These are phyloP conservation scores for Dipodomys stephensi DNA, from an alignment of 2,113 vertebrate genomes.

Conservation along the genomic window DNA sequence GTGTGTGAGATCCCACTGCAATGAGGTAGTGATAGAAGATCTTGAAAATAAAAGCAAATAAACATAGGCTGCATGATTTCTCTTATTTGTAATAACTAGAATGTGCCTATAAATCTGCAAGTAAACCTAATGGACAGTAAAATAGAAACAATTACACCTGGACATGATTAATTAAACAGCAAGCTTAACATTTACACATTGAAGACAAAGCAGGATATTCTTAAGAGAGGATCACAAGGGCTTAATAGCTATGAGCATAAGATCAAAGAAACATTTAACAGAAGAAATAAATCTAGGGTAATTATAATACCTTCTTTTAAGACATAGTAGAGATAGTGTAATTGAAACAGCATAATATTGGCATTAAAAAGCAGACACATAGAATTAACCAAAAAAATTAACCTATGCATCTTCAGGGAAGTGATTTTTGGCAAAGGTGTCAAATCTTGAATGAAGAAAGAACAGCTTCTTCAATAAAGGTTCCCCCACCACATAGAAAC, in stretches of 20 bases:
- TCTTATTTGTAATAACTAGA: too few species aligned
- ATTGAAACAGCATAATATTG: not conserved
- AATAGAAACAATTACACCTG: too few species aligned
- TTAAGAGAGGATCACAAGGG: not conserved
- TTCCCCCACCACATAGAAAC: not conserved
- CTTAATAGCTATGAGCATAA: not conserved
- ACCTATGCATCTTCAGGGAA: not conserved
- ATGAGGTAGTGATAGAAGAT: too few species aligned
- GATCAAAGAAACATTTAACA: not conserved
- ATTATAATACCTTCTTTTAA: not conserved
- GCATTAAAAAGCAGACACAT: not conserved
- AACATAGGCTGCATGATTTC: too few species aligned
- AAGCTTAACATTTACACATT: too few species aligned
- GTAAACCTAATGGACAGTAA: too few species aligned
- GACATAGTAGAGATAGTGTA: not conserved
- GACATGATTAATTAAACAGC: too few species aligned
- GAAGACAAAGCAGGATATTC: too few species aligned
- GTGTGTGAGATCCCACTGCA: too few species aligned
- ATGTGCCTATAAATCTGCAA: too few species aligned
- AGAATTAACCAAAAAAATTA: not conserved
- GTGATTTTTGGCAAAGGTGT: not conserved
- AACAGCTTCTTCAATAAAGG: not conserved
- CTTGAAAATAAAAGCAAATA: too few species aligned
- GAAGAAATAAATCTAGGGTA: too few species aligned
- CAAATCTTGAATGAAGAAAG: not conserved